Conservation (phyloP, 2,888 invertebrate species). For the Hypolimnas misippus region DNA sequence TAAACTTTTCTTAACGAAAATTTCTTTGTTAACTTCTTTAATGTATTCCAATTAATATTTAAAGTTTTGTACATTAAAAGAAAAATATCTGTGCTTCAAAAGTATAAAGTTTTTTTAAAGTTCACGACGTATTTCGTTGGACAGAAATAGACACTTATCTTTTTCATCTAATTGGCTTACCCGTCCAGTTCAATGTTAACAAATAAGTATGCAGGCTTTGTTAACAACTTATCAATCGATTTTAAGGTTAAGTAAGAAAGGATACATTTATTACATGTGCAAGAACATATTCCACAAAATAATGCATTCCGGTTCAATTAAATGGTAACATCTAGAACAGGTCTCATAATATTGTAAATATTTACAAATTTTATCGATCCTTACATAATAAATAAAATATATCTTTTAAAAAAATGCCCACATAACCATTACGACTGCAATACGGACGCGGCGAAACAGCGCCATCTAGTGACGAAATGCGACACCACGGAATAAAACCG, state of each 20-base stretch:
- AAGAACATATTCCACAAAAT: not conserved
- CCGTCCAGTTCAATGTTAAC: not conserved
- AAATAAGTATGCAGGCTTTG: not conserved
- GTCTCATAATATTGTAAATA: not conserved
- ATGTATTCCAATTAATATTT: too few species aligned
- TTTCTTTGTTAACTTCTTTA: too few species aligned
- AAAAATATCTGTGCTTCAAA: too few species aligned
- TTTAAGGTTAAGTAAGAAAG: not conserved
- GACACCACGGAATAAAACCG: conserved; percentile 30
- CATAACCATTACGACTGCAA: conserved; percentile 64
- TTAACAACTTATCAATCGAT: conserved; percentile 8
- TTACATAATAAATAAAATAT: conserved; percentile 44
- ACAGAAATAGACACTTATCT: not conserved
- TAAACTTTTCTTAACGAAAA: too few species aligned
- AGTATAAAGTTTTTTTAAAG: too few species aligned
- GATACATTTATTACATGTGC: not conserved
- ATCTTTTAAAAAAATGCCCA: conserved; percentile 49
- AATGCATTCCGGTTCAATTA: not conserved
- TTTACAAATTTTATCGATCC: not conserved
- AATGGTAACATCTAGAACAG: too few species aligned
- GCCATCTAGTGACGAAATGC: conserved; percentile 63
- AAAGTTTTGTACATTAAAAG: too few species aligned
- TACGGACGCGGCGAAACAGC: conserved; percentile 63
- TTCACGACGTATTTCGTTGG: too few species aligned
- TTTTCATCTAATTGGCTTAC: conserved; percentile 5